phyloP scores from a whole-genome alignment of 2,888 invertebrate species.

The Mimas tiliae region DNA sequence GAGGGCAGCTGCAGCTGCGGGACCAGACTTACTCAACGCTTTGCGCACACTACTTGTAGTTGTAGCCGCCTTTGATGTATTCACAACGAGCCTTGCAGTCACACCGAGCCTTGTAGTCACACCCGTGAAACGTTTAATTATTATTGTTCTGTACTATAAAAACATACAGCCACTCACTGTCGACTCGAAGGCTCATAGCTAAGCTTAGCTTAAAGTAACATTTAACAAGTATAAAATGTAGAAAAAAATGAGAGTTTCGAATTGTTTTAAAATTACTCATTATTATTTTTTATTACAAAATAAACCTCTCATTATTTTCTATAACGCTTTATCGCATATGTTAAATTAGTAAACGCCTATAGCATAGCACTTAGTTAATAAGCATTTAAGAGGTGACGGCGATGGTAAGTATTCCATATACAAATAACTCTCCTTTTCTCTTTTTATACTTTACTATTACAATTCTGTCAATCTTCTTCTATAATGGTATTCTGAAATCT shows the following conservation, averaged over 20 bases:
- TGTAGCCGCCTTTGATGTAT: neutral
- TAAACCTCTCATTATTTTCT: slow-evolving; percentile 8
- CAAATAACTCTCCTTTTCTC: neutral
- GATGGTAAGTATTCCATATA: slow-evolving; percentile 7
- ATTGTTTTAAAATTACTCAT: neutral
- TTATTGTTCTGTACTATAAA: too few species aligned
- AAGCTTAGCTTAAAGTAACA: slow-evolving; percentile 15
- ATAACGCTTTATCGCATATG: slow-evolving; percentile 13
- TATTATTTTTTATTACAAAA: neutral
- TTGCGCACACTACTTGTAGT: slow-evolving; percentile 21
- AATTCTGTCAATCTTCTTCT: neutral
- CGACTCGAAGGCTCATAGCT: slow-evolving; percentile 2
- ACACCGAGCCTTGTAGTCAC: slow-evolving; percentile 2
- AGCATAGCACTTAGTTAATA: slow-evolving; percentile 2
- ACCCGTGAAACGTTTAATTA: neutral
- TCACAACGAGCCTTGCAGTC: slow-evolving; percentile 10
- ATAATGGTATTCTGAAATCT: neutral
- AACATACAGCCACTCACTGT: neutral
- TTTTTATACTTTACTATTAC: neutral
- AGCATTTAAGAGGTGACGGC: slow-evolving; percentile 13
- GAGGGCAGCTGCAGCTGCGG: slow-evolving; percentile 29
- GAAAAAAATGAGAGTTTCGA: slow-evolving; percentile 7
- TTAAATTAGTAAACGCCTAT: neutral
- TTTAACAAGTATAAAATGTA: neutral
- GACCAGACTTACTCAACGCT: slow-evolving; percentile 31